Evolutionary conservation across 2,888 invertebrate genomes (phyloP), one percentile per base, ranked within the genome.

Genomic region (Tipula unca): DNA sequence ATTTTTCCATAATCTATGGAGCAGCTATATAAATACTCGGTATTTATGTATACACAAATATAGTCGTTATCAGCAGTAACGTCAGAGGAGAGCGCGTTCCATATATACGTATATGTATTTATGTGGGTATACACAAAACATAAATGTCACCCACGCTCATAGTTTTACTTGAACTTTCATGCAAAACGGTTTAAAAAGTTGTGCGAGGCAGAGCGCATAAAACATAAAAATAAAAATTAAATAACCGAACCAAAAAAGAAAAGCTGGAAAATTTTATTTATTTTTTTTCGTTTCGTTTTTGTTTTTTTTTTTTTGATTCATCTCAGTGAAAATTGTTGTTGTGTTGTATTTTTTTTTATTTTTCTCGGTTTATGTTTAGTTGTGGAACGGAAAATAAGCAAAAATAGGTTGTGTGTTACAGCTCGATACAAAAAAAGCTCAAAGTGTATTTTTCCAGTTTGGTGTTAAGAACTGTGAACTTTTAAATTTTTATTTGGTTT

Each of bases 101-200:
- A 69, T 69, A 69, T 48, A 13, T 17, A n/a, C n/a, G n/a, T 48
- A 4, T 48, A 48, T 5, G n/a, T n/a, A 48, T 69, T 20, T 25
- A 25, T 69, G 69, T 69, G 69, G 25, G 69, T 69, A 69, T 32
- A 85, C 85, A 29, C 85, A 85, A 17, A 8, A 32, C 29, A 85
- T 54, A 85, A 85, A 85, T 86, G 86, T 86, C 86, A 86, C 86
- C 86, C 86, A 86, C 86, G 86, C 86, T 86, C 48, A 90, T 90
- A 89, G 89, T 90, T 69, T 35, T 85, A 25, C 20, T 35, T 82
- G 36, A 85, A 69, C 69, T 82, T 82, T 35, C 69, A 17, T 85
- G 35, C 29, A 32, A 85, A 85, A 42, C 42, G 83, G 83, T 83
- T 83, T 35, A 20, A 32, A 32, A 83, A 83, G 3, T 25, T 69